phyloP scores from a whole-genome alignment of 1,140 invertebrate species.

The Nephotettix cincticeps region DNA sequence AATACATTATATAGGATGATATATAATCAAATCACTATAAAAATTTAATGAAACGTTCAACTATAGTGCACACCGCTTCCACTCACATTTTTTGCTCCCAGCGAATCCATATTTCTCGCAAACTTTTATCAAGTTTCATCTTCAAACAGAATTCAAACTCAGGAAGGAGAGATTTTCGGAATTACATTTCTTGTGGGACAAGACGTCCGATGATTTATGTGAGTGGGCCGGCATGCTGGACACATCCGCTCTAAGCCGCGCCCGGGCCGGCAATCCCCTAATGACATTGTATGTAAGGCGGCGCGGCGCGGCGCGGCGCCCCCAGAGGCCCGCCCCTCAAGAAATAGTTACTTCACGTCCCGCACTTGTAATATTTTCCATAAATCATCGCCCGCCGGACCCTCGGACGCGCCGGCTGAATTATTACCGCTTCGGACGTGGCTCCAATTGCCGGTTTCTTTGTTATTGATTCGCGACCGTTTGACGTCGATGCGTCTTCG shows the following conservation, averaged over 20 bases:
- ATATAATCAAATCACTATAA: no score
- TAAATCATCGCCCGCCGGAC: constrained; percentile 24
- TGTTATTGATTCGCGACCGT: constrained; percentile 16
- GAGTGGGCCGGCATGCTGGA: background rate
- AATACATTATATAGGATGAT: no score
- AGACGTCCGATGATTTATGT: constrained; percentile 3
- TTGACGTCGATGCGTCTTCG: constrained; percentile 5
- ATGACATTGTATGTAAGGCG: constrained; percentile 33
- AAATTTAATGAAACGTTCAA: no score
- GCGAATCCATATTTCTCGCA: no score
- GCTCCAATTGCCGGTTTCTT: constrained; percentile 5
- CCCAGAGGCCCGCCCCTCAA: constrained; percentile 17
- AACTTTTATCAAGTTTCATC: background rate
- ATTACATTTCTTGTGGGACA: background rate
- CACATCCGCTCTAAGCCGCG: constrained; percentile 6
- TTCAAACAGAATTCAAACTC: background rate
- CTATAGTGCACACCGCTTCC: no score
- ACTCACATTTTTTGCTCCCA: no score
- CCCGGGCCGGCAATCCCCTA: constrained; percentile 25
- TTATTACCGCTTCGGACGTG: constrained; percentile 26
- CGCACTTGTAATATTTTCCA: constrained; percentile 32
- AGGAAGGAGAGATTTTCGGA: background rate
- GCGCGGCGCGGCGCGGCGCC: background rate
- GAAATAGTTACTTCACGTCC: constrained; percentile 32
- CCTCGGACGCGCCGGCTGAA: constrained; percentile 27